phyloP scores from a whole-genome alignment of 2,797 vertebrate genomes.

The Pempheris klunzingeri region DNA sequence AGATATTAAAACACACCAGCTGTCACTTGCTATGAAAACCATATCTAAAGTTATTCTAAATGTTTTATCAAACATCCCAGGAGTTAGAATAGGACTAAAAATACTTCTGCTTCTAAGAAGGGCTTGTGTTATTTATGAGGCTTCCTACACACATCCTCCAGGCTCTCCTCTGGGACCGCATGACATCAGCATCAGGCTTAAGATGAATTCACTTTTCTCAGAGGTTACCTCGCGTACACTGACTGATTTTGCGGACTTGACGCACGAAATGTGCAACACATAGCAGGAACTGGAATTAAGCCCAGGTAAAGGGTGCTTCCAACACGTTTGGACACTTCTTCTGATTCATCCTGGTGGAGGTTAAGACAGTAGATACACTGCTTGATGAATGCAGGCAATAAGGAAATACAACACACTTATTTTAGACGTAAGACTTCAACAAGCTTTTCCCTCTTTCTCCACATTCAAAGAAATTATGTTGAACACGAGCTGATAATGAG shows the following conservation, averaged over 20 bases:
- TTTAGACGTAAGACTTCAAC: no score
- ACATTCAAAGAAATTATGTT: not conserved
- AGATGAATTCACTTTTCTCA: not conserved
- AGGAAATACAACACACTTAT: no score
- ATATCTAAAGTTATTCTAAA: not conserved
- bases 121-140: slow-evolving; percentile 50
- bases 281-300: no score
- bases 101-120: slow-evolving; percentile 30
- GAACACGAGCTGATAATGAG: no score
- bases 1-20: not conserved
- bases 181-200: not conserved
- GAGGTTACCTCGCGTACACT: not conserved
- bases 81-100: slow-evolving; percentile 31
- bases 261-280: not conserved
- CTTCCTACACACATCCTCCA: slow-evolving; percentile 13
- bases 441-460: not conserved
- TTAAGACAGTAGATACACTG: no score
- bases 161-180: not conserved
- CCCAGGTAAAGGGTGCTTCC: no score
- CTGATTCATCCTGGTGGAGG: no score
- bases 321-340: no score
- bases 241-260: not conserved
- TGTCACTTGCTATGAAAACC: not conserved
- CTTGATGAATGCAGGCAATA: not conserved
- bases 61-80: slow-evolving; percentile 8